Evolutionary conservation across 1,140 invertebrate genomes (phyloP).

Genomic region (Drosophila punjabiensis): DNA sequence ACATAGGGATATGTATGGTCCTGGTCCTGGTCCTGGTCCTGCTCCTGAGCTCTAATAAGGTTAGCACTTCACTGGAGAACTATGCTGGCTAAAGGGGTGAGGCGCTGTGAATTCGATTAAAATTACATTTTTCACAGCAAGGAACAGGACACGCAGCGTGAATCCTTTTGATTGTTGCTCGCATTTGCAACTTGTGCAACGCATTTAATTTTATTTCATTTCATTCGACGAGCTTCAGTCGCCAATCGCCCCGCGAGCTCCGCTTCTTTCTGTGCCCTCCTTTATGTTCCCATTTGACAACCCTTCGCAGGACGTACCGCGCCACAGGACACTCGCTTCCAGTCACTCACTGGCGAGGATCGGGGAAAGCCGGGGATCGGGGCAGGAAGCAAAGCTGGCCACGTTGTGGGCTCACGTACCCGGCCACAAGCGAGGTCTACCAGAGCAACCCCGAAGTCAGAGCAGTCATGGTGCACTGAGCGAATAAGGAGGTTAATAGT

Average conservation of each 20-base stretch:
- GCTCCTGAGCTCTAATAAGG: slow-evolving; percentile 63
- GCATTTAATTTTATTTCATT: slow-evolving; percentile 80
- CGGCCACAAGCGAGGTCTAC: slow-evolving; percentile 83
- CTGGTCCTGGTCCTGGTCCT: neutral
- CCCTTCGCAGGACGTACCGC: slow-evolving; percentile 65
- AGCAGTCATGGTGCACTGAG: slow-evolving; percentile 34
- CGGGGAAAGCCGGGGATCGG: slow-evolving; percentile 33
- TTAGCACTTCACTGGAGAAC: slow-evolving; percentile 67
- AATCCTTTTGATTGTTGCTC: slow-evolving; percentile 76
- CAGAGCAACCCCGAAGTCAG: slow-evolving; percentile 71
- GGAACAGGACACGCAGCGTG: slow-evolving; percentile 66
- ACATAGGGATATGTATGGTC: slow-evolving; percentile 10
- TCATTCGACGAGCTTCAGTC: slow-evolving; percentile 74
- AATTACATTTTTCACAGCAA: slow-evolving; percentile 74
- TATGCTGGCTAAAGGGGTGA: slow-evolving; percentile 40
- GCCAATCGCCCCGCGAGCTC: slow-evolving; percentile 50
- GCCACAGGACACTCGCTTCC: slow-evolving; percentile 56
- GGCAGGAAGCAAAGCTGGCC: slow-evolving; percentile 76
- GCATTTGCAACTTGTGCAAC: slow-evolving; percentile 78
- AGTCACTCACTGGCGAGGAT: slow-evolving; percentile 39
- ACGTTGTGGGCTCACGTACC: slow-evolving; percentile 78
- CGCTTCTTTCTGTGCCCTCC: slow-evolving; percentile 4
- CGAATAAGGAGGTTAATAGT: neutral
- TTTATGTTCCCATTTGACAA: slow-evolving; percentile 39
- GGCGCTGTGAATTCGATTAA: slow-evolving; percentile 78